These are phyloP conservation scores for Desmophyllum pertusum DNA, from an alignment of 92 coral and sea anemone species.

Conservation along the genomic window DNA sequence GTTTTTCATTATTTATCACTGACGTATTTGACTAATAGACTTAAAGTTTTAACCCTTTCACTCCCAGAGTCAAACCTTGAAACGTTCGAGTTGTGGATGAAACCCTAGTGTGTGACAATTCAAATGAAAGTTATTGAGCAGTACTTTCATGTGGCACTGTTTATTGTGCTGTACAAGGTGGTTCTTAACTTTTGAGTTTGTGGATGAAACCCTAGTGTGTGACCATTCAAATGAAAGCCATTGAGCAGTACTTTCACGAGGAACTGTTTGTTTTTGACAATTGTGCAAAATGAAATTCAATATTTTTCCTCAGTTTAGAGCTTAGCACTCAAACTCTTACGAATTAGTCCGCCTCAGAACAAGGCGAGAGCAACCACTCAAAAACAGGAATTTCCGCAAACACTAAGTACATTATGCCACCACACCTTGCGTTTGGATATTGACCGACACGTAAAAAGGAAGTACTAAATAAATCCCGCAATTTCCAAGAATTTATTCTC, in stretches of 20 bases:
- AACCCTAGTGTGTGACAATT: neutral
- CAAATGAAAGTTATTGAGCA: slow-evolving; percentile 2
- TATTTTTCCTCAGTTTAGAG: too few relatives aligned
- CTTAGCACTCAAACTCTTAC: too few relatives aligned
- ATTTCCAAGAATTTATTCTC: neutral
- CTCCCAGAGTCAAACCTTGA: too few relatives aligned
- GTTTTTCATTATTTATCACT: neutral
- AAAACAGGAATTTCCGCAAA: neutral
- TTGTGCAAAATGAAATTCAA: too few relatives aligned
- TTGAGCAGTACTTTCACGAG: too few relatives aligned
- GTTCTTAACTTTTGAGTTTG: too few relatives aligned
- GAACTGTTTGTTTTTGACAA: too few relatives aligned
- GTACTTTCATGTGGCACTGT: slow-evolving; percentile 2
- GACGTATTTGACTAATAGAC: too few relatives aligned
- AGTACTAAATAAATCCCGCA: neutral
- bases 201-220: too few relatives aligned
- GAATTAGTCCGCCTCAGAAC: neutral
- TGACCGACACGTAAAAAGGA: neutral
- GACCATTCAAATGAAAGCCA: too few relatives aligned
- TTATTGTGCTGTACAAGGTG: neutral
- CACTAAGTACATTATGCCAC: neutral
- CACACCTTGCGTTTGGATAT: neutral
- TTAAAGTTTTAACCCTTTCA: too few relatives aligned
- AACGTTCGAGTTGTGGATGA: too few relatives aligned
- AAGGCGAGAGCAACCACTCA: neutral